These are phyloP conservation scores for Elmis aenea DNA, from an alignment of 2,888 invertebrate genomes.

Conservation along the genomic window DNA sequence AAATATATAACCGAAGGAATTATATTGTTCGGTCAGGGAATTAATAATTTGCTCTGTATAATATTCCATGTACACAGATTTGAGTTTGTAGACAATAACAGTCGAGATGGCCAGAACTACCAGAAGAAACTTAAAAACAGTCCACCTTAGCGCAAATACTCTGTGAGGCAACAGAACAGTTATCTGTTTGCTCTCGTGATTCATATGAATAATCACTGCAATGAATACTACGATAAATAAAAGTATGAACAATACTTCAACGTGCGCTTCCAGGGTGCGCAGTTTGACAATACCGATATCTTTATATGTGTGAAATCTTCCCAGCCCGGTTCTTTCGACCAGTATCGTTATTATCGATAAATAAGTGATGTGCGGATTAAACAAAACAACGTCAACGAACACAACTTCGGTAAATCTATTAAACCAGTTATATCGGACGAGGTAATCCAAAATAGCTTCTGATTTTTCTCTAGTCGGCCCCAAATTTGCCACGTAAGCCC, in stretches of 20 bases:
- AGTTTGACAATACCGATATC: neutral
- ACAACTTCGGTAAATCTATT: conserved; percentile 4
- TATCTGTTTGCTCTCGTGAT: no score
- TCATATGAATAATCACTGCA: no score
- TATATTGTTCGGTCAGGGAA: neutral
- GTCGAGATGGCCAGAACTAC: neutral
- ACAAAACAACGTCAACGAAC: conserved; percentile 5
- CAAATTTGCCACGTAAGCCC: neutral
- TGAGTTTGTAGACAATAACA: conserved; percentile 1
- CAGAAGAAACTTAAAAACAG: neutral
- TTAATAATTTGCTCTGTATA: neutral
- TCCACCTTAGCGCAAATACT: conserved; percentile 1
- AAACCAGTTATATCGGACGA: conserved; percentile 5
- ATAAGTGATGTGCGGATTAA: conserved; percentile 1
- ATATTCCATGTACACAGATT: neutral
- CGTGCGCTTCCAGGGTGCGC: neutral
- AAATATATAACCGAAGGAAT: no score
- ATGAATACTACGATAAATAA: no score
- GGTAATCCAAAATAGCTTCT: neutral
- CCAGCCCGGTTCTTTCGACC: conserved; percentile 5
- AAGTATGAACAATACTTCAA: no score
- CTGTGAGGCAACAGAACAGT: no score
- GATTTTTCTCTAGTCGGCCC: neutral
- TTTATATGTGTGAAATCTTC: conserved; percentile 1
- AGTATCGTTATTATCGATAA: neutral